Evolutionary conservation across 2,113 vertebrate genomes (phyloP).

Genomic region (Thamnophis sirtalis): DNA sequence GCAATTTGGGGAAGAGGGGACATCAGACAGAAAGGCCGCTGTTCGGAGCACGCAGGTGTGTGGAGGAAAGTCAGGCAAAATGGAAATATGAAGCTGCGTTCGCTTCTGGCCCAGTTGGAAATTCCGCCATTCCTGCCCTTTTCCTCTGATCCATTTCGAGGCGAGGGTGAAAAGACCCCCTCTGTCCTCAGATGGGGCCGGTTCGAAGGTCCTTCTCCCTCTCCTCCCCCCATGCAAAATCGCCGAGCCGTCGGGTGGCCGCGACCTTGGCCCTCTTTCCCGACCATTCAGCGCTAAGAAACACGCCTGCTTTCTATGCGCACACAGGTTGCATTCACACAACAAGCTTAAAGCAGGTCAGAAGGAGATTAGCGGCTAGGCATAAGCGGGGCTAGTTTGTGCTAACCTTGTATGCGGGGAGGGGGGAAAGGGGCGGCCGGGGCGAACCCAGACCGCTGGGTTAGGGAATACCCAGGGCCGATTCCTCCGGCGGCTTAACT

Average conservation of each 20-base stretch:
- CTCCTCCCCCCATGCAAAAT: not conserved
- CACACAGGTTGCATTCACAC: not conserved
- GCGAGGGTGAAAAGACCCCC: constrained; percentile 37
- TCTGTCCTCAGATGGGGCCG: constrained; percentile 27
- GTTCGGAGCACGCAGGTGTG: constrained; percentile 58
- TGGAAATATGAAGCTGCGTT: constrained; percentile 47
- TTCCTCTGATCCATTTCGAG: constrained; percentile 45
- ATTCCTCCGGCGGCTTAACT: not conserved
- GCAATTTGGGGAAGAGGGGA: too few relatives aligned
- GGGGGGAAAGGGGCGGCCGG: not conserved
- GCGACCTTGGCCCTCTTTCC: not conserved
- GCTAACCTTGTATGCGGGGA: not conserved
- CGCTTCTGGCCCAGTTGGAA: constrained; percentile 46
- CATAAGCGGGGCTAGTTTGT: not conserved
- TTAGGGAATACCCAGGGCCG: not conserved
- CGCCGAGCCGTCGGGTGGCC: not conserved
- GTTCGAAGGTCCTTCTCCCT: constrained; percentile 2
- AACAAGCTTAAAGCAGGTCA: not conserved
- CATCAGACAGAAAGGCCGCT: constrained; percentile 36
- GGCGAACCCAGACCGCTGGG: not conserved
- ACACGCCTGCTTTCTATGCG: not conserved
- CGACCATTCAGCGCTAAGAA: not conserved
- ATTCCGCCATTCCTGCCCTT: not conserved
- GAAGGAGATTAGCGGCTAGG: not conserved
- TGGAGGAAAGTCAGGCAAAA: constrained; percentile 45